Evolutionary conservation across 2,113 vertebrate species (phyloP).

Genomic region (Eudyptes chrysolophus): DNA sequence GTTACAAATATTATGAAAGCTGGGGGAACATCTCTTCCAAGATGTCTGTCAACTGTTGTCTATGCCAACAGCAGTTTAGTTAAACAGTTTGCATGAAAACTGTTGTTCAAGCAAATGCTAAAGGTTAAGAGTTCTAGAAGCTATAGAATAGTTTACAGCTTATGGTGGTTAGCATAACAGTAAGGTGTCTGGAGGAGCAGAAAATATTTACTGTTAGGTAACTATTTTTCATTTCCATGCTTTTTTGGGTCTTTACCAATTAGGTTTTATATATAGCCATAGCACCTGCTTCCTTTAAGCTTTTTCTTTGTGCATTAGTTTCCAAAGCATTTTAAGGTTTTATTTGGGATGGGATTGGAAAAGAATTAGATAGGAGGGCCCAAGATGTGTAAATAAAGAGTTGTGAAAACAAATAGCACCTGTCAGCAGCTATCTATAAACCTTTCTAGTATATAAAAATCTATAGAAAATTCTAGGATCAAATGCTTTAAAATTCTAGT

Average conservation of each 20-base stretch:
- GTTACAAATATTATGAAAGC: background rate
- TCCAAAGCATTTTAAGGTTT: background rate
- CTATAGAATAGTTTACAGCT: background rate
- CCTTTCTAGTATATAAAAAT: background rate
- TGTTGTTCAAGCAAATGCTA: background rate
- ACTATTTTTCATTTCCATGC: background rate
- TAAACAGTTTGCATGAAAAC: background rate
- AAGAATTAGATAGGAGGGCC: background rate
- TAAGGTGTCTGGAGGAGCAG: background rate
- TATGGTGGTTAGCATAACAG: background rate
- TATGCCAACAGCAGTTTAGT: background rate
- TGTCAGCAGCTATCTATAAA: background rate
- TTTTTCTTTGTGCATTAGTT: background rate
- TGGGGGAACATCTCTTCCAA: background rate
- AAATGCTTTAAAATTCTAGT: background rate
- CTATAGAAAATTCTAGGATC: background rate
- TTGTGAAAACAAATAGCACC: background rate
- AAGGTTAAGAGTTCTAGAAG: background rate
- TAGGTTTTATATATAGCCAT: background rate
- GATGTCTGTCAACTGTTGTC: background rate
- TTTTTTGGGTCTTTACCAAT: background rate
- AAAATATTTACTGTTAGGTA: background rate
- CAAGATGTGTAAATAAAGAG: background rate
- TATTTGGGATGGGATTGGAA: background rate
- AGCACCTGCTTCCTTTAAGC: background rate